Conservation (phyloP, 2,113 vertebrate genomes). For the Ivindomyrus marchei region DNA sequence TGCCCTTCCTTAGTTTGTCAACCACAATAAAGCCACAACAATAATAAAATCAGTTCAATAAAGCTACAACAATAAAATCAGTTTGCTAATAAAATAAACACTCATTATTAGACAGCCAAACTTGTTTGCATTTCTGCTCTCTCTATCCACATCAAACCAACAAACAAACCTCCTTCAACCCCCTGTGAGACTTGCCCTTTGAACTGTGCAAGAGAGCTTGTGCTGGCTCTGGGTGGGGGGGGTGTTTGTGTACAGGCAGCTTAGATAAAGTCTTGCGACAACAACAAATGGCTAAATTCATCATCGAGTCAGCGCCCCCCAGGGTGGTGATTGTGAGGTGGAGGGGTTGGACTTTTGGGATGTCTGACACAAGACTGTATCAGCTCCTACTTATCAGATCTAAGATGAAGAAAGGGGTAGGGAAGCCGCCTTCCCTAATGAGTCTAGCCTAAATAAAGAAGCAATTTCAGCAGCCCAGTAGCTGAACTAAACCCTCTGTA, state of each 20-base stretch:
- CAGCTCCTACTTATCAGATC: not conserved
- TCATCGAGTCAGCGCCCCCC: not conserved
- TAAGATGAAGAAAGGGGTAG: not conserved
- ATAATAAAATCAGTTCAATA: not conserved
- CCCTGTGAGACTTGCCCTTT: not conserved
- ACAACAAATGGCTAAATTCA: conserved; percentile 2
- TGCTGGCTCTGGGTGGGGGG: not conserved
- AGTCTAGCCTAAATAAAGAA: conserved; percentile 6
- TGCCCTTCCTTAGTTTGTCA: not conserved
- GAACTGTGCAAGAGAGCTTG: not conserved
- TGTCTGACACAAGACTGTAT: not conserved
- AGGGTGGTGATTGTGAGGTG: not conserved
- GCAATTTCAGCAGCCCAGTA: not conserved
- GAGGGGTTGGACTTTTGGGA: not conserved
- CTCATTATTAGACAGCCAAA: not conserved
- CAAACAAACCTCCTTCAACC: not conserved
- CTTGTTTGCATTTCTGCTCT: not conserved
- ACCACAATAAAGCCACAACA: not conserved
- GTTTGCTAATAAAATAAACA: not conserved
- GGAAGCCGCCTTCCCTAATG: conserved; percentile 7
- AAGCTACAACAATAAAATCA: not conserved
- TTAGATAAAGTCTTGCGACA: not conserved
- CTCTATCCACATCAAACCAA: not conserved
- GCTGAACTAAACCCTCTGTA: not conserved
- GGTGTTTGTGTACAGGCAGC: not conserved